These are phyloP conservation scores for Anagyrus pseudococci DNA, from an alignment of 2,888 invertebrate genomes.

Conservation along the genomic window DNA sequence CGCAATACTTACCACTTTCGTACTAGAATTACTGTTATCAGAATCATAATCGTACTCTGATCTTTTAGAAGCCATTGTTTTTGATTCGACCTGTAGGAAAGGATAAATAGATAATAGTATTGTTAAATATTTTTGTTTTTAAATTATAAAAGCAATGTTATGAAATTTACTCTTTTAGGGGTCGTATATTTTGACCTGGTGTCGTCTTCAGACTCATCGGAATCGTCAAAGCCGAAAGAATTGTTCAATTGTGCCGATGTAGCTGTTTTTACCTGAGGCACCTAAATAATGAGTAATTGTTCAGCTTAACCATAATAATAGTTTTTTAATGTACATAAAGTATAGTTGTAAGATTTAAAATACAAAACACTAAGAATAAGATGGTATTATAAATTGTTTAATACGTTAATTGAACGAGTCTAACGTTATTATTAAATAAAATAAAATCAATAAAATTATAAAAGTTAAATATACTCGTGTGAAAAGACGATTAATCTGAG, in stretches of 20 bases:
- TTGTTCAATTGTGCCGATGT: not conserved
- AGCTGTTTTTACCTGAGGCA: not conserved
- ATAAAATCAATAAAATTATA: too few relatives aligned
- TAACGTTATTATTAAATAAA: too few relatives aligned
- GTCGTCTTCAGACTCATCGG: not conserved
- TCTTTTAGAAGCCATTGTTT: not conserved
- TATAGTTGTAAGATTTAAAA: not conserved
- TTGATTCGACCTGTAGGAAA: not conserved
- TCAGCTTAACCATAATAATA: too few relatives aligned
- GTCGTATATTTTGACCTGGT: not conserved
- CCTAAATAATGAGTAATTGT: not conserved
- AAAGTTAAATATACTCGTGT: too few relatives aligned
- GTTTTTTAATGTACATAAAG: not conserved
- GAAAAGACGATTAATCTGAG: too few relatives aligned
- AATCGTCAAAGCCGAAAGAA: not conserved
- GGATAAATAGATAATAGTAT: not conserved
- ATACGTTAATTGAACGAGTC: too few relatives aligned
- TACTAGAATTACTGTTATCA: not conserved
- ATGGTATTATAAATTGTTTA: too few relatives aligned
- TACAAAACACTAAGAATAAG: too few relatives aligned
- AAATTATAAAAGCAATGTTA: not conserved
- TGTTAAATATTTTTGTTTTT: not conserved
- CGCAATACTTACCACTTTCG: not conserved
- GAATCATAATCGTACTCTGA: not conserved
- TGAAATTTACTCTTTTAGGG: not conserved